Conservation (phyloP, 2,888 invertebrate species). For the Phortica magna region DNA sequence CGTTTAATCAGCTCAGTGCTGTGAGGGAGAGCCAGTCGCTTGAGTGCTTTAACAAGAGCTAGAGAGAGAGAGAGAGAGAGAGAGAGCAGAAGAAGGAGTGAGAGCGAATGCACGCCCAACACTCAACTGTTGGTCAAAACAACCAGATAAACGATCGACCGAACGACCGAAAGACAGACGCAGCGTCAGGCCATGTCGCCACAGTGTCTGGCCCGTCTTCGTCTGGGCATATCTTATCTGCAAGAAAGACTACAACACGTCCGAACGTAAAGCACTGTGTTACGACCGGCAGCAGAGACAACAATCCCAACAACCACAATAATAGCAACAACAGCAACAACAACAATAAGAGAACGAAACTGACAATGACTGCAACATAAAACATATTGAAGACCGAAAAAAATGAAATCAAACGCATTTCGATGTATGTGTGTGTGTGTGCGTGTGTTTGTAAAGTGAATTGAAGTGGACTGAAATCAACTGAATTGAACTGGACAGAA, state of each 20-base stretch:
- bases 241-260: slow-evolving; percentile 40
- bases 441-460: slow-evolving; percentile 3
- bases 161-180: neutral
- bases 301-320: slow-evolving; percentile 47
- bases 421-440: neutral
- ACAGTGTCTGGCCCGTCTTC: slow-evolving; percentile 74
- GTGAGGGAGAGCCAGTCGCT: neutral
- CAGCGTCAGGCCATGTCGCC: slow-evolving; percentile 64
- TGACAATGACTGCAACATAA: slow-evolving; percentile 38
- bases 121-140: neutral
- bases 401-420: neutral
- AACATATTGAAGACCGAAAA: slow-evolving; percentile 32
- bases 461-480: slow-evolving; percentile 11
- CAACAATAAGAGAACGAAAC: slow-evolving; percentile 35
- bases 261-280: slow-evolving; percentile 33
- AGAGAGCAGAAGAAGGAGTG: neutral
- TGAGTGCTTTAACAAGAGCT: neutral
- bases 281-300: slow-evolving; percentile 46
- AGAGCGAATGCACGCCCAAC: neutral
- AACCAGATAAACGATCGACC: neutral
- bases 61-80: neutral
- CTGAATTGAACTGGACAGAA: slow-evolving; percentile 15
- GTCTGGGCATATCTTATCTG: slow-evolving; percentile 68
- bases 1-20: neutral
- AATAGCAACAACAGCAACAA: slow-evolving; percentile 23